Evolutionary conservation across 1,140 invertebrate genomes (phyloP).

Genomic region (Aphelenchoides avenae): DNA sequence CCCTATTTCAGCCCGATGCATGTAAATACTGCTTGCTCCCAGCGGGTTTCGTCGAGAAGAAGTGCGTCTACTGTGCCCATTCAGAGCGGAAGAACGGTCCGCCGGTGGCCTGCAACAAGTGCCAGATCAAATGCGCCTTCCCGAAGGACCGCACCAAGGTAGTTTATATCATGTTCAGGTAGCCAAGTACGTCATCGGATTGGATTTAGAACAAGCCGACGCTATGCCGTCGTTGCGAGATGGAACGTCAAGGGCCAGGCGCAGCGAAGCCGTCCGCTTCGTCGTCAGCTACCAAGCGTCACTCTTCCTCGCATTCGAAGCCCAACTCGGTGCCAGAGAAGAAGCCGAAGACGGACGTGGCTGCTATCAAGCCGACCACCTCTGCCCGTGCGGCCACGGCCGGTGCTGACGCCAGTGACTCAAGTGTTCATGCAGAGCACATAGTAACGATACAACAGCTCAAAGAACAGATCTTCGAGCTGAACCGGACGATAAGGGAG

Average conservation of each 20-base stretch:
- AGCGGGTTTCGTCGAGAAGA: conserved; percentile 44
- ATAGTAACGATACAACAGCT: conserved; percentile 25
- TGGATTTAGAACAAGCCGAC: conserved; percentile 32
- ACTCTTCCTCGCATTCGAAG: background rate
- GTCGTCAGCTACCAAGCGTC: conserved; percentile 1
- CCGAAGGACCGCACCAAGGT: conserved; percentile 11
- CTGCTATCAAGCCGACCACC: background rate
- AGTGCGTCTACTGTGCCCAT: conserved; percentile 40
- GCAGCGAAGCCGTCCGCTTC: background rate
- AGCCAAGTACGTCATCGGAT: background rate
- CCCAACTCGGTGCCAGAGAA: background rate
- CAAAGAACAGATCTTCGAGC: conserved; percentile 31
- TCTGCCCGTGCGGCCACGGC: background rate
- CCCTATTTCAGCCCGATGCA: conserved; percentile 25
- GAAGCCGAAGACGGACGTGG: conserved; percentile 8
- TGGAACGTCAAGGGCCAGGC: background rate
- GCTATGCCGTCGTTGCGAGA: conserved; percentile 35
- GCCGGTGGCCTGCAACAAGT: conserved; percentile 32
- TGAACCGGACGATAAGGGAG: conserved; percentile 9
- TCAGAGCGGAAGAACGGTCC: conserved; percentile 32
- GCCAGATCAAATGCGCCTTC: conserved; percentile 34
- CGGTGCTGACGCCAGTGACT: background rate
- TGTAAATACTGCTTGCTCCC: conserved; percentile 43
- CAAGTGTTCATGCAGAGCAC: conserved; percentile 8
- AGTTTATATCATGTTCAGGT: conserved; percentile 18